A percentile compares a stretch with the other conserved stretches of the same genome.
These are phyloP conservation scores for Rhopalosiphum padi DNA, from an alignment of 1,140 invertebrate species.

Conservation along the genomic window DNA sequence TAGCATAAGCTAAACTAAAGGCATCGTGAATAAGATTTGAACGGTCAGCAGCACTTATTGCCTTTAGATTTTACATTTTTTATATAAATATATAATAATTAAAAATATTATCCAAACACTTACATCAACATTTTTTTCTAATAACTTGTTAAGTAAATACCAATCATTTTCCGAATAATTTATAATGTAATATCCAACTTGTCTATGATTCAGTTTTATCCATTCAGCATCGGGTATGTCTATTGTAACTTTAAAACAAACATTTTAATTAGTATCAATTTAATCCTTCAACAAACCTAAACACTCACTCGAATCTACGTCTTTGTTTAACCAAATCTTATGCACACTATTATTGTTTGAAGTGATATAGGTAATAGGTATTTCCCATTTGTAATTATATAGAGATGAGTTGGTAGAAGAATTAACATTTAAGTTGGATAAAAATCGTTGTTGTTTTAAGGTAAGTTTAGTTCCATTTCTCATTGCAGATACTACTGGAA, in stretches of 20 bases:
- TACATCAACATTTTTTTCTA: constrained; percentile 68
- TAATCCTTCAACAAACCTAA: neutral
- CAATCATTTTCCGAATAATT: constrained; percentile 78
- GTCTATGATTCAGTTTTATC: constrained; percentile 86
- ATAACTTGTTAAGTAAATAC: constrained; percentile 69
- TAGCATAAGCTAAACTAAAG: constrained; percentile 79
- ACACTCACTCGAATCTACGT: constrained; percentile 66
- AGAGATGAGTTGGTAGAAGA: constrained; percentile 67
- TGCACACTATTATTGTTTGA: constrained; percentile 64
- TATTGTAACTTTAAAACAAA: constrained; percentile 58
- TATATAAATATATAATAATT: constrained; percentile 26
- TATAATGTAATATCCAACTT: constrained; percentile 87
- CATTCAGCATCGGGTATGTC: constrained; percentile 66
- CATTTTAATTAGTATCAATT: neutral
- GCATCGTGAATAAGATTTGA: constrained; percentile 86
- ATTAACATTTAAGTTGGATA: constrained; percentile 70
- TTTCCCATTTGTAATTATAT: constrained; percentile 78
- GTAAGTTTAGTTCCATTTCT: constrained; percentile 67
- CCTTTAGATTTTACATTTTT: constrained; percentile 61
- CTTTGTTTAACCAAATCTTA: constrained; percentile 68
- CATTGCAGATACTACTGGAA: constrained; percentile 77
- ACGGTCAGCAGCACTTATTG: constrained; percentile 77
- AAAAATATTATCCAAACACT: constrained; percentile 58
- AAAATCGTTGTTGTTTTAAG: constrained; percentile 77
- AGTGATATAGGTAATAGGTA: constrained; percentile 81